Evolutionary conservation across 2,113 vertebrate genomes (phyloP), one percentile per base, ranked within the genome.

Genomic region (Elaphurus davidianus): DNA sequence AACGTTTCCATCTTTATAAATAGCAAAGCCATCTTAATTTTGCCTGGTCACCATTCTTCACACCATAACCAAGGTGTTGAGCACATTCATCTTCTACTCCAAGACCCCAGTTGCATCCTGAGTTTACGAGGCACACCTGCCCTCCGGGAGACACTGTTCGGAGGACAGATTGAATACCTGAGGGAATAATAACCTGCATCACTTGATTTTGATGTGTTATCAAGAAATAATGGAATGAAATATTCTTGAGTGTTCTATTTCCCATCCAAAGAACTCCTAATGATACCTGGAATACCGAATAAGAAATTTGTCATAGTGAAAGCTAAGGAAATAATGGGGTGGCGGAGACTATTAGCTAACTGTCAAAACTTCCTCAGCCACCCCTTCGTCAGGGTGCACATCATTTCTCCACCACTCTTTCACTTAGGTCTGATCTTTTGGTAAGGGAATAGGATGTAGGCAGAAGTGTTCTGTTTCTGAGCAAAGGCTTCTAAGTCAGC

Each of bases 321-420:
- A 79, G 36, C 54, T 71, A 60, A 92, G 16, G 67, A 85, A 87
- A 40, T 17, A 45, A 15, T 47, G 14, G 15, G 27, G 2, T 50
- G n/a, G 12, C 10, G 60, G n/a, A 47, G 30, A 55, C 21, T 33
- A 1, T 30, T 74, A 81, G 16, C 12, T 90, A 5, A 40, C 28
- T 74, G 28, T 59, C 43, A 71, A 82, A 64, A 36, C 12, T 28
- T 16, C 30, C 36, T 67, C 13, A 54, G 3, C 4, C 10, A 43
- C 0, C 17, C 28, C 13, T 59, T 86, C 28, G 27, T 50, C 27
- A 28, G 23, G 7, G 2, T 3, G 9, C 1, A 16, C 2, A 16
- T 36, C 17, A 9, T 25, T 40, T 54, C 19, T 52, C 33, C 25
- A 33, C 17, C 3, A 2, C 3, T 36, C 59, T 79, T 30, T 19